Evolutionary conservation across 2,113 vertebrate genomes (phyloP).

Genomic region (Hemiprocne comata): DNA sequence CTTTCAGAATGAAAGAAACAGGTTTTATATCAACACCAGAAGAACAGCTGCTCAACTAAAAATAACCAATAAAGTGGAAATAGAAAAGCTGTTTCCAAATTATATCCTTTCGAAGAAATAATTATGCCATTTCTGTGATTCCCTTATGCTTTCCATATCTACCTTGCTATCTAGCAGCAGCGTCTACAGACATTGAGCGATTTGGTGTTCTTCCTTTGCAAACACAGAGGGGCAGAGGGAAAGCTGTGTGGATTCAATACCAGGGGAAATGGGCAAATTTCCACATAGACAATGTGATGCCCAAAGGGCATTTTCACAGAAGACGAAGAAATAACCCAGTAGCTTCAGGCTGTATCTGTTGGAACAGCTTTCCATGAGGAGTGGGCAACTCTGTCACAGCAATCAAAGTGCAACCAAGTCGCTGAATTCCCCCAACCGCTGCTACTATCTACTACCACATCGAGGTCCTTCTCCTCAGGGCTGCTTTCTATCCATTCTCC

Average conservation of each 20-base stretch:
- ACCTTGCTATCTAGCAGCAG: not conserved
- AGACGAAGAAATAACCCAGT: not conserved
- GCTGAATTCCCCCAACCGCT: not conserved
- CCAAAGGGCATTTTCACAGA: not conserved
- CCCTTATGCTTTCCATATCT: not conserved
- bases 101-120: constrained; percentile 27
- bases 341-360: not conserved
- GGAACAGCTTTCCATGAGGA: not conserved
- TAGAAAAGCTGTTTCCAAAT: constrained; percentile 48
- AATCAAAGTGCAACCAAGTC: fast-evolving
- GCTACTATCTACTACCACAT: too few relatives aligned
- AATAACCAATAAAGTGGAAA: constrained; percentile 58
- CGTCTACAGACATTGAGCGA: not conserved
- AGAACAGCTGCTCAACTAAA: constrained; percentile 59
- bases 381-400: fast-evolving
- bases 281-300: not conserved
- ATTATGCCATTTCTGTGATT: not conserved
- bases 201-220: not conserved
- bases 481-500: too few relatives aligned
- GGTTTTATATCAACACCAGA: constrained; percentile 34
- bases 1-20: constrained; percentile 13
- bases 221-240: not conserved
- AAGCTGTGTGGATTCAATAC: not conserved
- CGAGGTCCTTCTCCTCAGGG: too few relatives aligned
- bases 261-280: not conserved